Evolutionary conservation across 2,888 invertebrate species (phyloP), one percentile per base, ranked within the genome.

Genomic region (Thymelicus acteon): DNA sequence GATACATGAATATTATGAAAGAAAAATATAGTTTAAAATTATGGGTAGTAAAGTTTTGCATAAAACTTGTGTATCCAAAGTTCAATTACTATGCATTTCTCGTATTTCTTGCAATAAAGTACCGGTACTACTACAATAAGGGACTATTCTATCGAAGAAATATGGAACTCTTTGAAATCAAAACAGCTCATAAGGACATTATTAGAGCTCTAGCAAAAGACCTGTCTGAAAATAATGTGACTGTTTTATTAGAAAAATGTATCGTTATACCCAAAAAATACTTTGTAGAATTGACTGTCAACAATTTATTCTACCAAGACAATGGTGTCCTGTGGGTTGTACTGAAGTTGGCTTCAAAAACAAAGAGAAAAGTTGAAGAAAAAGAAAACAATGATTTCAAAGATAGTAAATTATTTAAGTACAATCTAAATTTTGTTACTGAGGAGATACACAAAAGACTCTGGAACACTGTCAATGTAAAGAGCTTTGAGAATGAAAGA

Each of bases 11-110:
- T 84, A 92, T 77, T 88, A 93, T 93, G 93, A 88, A 87, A 82
- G 82, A 89, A 79, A 79, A 86, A 74, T 84, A 79, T 72, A 75
- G 74, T 71, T 74, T 77, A 40, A 89, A 90, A 80, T 72, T 93
- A 91, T 91, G 92, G 91, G 87, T 93, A 79, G 79, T 91, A 84
- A 91, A 91, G 79, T 91, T 89, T 84, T 91, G 92, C 79, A 73
- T 93, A 75, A 92, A 90, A 89, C 78, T 93, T 76, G 80, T 89
- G 70, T 93, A 91, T 86, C 93, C 93, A 85, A 92, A 92, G 84
- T 91, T 86, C 87, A 92, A 93, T 82, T 82, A 78, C 74, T 85
- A 89, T 77, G 82, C 82, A 72, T 93, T 93, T 78, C 83, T 93
- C 31, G 87, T 90, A 73, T 93, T 86, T 77, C 85, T 93, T 72